These are phyloP conservation scores for Betta splendens DNA, from an alignment of 2,797 vertebrate genomes.

Conservation along the genomic window DNA sequence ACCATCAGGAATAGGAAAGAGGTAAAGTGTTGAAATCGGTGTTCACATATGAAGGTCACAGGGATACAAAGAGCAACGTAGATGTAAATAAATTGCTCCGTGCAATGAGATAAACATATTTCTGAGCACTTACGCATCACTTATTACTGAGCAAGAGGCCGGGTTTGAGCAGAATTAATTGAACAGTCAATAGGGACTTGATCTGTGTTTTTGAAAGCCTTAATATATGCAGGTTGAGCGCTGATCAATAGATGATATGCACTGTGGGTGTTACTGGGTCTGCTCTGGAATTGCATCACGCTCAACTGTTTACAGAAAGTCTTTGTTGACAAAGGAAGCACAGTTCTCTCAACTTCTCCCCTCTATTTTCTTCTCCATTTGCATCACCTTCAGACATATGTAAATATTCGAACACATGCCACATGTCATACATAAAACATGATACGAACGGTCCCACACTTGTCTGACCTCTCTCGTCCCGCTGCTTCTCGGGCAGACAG, in stretches of 20 bases:
- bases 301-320: slow-evolving; percentile 51
- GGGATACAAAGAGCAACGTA: background rate
- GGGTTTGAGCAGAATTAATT: slow-evolving; percentile 16
- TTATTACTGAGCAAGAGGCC: background rate
- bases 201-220: slow-evolving; percentile 22
- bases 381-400: slow-evolving; percentile 79
- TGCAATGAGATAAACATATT: slow-evolving; percentile 13
- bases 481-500: slow-evolving; percentile 71
- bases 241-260: slow-evolving; percentile 51
- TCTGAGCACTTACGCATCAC: slow-evolving; percentile 3
- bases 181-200: background rate
- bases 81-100: slow-evolving; percentile 4
- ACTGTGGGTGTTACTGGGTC: slow-evolving; percentile 41
- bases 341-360: slow-evolving; percentile 58
- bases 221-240: slow-evolving; percentile 30
- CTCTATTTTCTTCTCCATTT: slow-evolving; percentile 57
- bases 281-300: slow-evolving; percentile 61
- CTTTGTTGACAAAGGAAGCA: slow-evolving; percentile 67
- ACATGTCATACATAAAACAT: slow-evolving; percentile 81
- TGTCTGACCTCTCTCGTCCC: slow-evolving; percentile 80
- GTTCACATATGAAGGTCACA: slow-evolving; percentile 64
- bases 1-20: slow-evolving; percentile 31
- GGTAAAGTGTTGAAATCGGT: slow-evolving; percentile 40
- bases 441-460: slow-evolving; percentile 75
- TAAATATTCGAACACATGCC: slow-evolving; percentile 77